These are phyloP conservation scores for Cotesia glomerata DNA, from an alignment of 1,140 invertebrate species.

Conservation along the genomic window DNA sequence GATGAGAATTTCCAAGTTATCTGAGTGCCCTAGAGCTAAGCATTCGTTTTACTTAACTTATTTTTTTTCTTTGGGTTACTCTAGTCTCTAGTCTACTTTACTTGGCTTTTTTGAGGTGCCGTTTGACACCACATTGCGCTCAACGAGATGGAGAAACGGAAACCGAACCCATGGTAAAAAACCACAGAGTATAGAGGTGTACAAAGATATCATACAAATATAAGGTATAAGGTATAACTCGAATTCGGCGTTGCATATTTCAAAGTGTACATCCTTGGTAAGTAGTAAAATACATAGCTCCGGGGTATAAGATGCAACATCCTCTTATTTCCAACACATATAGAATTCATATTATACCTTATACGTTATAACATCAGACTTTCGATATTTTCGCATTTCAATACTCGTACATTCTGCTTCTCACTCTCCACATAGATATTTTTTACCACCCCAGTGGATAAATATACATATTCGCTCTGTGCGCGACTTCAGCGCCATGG, in stretches of 20 bases:
- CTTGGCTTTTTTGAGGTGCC: neutral
- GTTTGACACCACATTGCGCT: conserved; percentile 38
- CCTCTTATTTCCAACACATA: neutral
- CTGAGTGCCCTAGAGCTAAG: neutral
- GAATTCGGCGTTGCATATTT: conserved; percentile 23
- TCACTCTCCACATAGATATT: neutral
- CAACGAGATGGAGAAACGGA: neutral
- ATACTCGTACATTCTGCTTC: neutral
- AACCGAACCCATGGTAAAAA: conserved; percentile 3
- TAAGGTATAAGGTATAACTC: too few relatives aligned
- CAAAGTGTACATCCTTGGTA: conserved; percentile 16
- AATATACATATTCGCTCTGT: neutral
- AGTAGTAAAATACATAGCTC: conserved; percentile 16
- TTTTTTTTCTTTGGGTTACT: neutral
- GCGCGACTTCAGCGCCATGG: too few relatives aligned
- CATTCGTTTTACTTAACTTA: neutral
- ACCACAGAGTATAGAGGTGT: conserved; percentile 4
- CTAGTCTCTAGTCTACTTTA: too few relatives aligned
- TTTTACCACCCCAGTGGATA: too few relatives aligned
- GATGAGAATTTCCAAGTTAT: neutral
- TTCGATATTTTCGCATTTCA: conserved; percentile 25
- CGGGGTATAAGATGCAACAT: neutral
- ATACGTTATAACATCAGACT: conserved; percentile 5
- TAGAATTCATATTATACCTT: conserved; percentile 17
- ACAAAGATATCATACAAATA: too few relatives aligned